Conservation (phyloP, 2,888 invertebrate species). For the Halictus quadricinctus region DNA sequence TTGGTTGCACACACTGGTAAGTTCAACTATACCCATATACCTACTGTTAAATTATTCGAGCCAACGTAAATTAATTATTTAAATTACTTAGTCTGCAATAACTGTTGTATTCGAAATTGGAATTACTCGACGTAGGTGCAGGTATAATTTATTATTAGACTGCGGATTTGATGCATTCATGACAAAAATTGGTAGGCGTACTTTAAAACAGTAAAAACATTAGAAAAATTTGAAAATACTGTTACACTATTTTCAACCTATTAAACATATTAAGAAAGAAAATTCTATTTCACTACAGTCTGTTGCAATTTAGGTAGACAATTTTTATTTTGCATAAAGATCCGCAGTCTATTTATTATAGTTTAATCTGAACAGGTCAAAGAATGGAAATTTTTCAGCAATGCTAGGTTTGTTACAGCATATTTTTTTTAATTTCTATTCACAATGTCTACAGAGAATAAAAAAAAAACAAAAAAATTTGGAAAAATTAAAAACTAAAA, state of each 20-base stretch:
- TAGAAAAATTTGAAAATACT: no score
- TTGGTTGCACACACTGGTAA: constrained; percentile 88
- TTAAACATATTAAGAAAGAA: no score
- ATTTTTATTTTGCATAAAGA: no score
- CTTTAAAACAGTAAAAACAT: no score
- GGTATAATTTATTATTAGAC: neutral
- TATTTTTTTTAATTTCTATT: neutral
- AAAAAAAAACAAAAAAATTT: neutral
- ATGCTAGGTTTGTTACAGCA: neutral
- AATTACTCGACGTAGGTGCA: neutral
- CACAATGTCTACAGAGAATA: neutral
- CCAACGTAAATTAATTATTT: neutral
- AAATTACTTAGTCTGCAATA: neutral
- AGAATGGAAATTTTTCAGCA: no score
- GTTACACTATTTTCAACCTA: no score
- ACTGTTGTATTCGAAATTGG: neutral
- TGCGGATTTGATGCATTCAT: no score
- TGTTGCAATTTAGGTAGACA: no score
- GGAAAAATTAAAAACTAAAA: neutral
- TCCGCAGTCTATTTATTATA: neutral
- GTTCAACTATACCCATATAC: constrained; percentile 63
- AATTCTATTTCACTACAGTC: no score
- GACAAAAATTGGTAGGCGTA: no score
- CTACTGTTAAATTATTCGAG: neutral
- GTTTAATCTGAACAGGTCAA: neutral